Base-by-base conservation (phyloP, 2,797 vertebrate genomes). In the Dendrocincla tyrannina region DNA sequence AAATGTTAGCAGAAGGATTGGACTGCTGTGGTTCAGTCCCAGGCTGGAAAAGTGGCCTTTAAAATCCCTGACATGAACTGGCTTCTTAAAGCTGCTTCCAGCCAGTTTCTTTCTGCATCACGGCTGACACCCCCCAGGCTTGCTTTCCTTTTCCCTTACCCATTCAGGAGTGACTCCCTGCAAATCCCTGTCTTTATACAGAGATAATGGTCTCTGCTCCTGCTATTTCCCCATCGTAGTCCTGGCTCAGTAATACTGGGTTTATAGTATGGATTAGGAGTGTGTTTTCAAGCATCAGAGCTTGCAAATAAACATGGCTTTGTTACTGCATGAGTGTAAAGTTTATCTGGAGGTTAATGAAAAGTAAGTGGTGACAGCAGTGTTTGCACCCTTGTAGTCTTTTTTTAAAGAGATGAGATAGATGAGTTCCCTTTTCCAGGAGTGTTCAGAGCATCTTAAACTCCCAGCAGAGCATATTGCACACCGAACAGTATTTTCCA, bases 401-500 rank as follows among this genome's bases (percentile, higher is more conserved):
- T 72, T 75, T 93, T 97, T 59, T 73, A 87, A 89, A 93, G 77
- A 37, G 69, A 79, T 67, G 80, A 32, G 74, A 95, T 91, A 55
- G 49, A 85, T 68, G 14, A 6, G 1, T 82, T 90, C 62, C 42
- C 42, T 91, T 96, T 90, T 95, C 73, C 60, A 68, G 66, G 84
- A 91, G 60, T n/a, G 82, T 89, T 88, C 88, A 92, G 77, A 96
- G 89, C 90, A 85, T 91, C 85, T 95, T 93, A 81, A 93, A 77
- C 76, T 97, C 95, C 95, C 96, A 96, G 46, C 63, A 96, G 92
- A 98, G 96, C 95, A 96, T 93, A 94, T 81, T 97, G 97, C 89
- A 93, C 97, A 72, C 96, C 88, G 89, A 98, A 96, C 77, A 93
- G 94, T 97, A 89, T 98, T 98, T 98, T 97, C 97, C 89, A 73